Conservation (phyloP, 2,888 invertebrate genomes). For the Miltochrista miniata region DNA sequence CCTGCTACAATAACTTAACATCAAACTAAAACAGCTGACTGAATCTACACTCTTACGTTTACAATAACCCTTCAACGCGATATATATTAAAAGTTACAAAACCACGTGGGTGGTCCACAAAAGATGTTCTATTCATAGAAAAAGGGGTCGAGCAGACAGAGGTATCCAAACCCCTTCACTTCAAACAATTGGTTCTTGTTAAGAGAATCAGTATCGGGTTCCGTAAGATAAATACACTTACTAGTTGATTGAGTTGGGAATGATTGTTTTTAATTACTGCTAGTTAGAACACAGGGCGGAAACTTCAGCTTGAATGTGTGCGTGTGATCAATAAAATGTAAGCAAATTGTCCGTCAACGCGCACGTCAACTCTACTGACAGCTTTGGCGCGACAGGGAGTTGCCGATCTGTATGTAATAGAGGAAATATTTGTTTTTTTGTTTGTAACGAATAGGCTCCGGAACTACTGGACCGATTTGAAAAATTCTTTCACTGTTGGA, state of each 20-base stretch:
- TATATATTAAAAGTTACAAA: not conserved
- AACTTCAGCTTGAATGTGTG: too few relatives aligned
- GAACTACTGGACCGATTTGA: too few relatives aligned
- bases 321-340: too few relatives aligned
- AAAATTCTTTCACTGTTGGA: too few relatives aligned
- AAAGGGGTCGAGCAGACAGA: not conserved
- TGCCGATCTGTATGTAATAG: too few relatives aligned
- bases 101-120: not conserved
- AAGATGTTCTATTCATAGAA: conserved; percentile 5
- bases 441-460: too few relatives aligned
- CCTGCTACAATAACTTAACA: too few relatives aligned
- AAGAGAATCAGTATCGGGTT: conserved; percentile 3
- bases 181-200: conserved; percentile 8
- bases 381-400: too few relatives aligned
- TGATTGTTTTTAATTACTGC: too few relatives aligned
- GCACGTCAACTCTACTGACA: too few relatives aligned
- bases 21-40: not conserved
- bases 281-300: not conserved
- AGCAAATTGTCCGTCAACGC: too few relatives aligned
- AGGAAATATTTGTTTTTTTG: too few relatives aligned
- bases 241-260: not conserved
- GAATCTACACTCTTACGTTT: not conserved
- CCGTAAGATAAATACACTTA: conserved; percentile 1
- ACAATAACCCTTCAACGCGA: not conserved
- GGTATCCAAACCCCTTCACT: not conserved